Evolutionary conservation across 2,888 invertebrate genomes (phyloP).

Genomic region (Sarcophaga variegata): DNA sequence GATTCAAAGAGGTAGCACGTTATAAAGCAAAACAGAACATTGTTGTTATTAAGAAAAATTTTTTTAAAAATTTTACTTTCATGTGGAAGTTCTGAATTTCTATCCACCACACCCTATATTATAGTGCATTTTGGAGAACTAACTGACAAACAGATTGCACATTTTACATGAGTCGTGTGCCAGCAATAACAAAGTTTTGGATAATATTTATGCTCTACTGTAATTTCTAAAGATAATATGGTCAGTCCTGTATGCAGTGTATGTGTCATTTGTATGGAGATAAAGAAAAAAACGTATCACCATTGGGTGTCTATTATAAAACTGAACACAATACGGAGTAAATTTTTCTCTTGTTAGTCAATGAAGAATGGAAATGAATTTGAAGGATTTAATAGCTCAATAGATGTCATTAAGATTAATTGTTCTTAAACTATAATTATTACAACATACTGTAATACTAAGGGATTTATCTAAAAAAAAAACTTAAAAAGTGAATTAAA

Average conservation of each 20-base stretch:
- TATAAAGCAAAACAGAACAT: too few relatives aligned
- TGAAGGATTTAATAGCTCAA: constrained; percentile 49
- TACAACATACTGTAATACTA: neutral
- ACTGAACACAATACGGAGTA: neutral
- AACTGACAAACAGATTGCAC: too few relatives aligned
- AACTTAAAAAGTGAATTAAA: neutral
- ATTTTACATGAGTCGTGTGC: too few relatives aligned
- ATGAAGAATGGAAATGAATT: constrained; percentile 51
- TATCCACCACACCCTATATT: too few relatives aligned
- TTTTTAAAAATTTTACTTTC: too few relatives aligned
- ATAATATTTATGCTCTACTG: neutral
- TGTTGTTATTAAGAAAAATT: too few relatives aligned
- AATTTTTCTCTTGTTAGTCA: constrained; percentile 22
- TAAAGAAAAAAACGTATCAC: neutral
- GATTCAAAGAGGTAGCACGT: too few relatives aligned
- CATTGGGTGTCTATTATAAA: constrained; percentile 16
- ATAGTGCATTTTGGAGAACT: too few relatives aligned
- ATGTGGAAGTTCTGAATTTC: too few relatives aligned
- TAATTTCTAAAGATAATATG: neutral
- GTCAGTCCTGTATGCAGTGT: constrained; percentile 4
- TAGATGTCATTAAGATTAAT: constrained; percentile 63
- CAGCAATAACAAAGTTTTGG: too few relatives aligned
- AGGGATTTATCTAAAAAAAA: neutral
- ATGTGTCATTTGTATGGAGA: constrained; percentile 22
- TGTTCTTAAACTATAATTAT: constrained; percentile 33